These are phyloP conservation scores for Menura novaehollandiae DNA, from an alignment of 2,113 vertebrate species.

Conservation along the genomic window DNA sequence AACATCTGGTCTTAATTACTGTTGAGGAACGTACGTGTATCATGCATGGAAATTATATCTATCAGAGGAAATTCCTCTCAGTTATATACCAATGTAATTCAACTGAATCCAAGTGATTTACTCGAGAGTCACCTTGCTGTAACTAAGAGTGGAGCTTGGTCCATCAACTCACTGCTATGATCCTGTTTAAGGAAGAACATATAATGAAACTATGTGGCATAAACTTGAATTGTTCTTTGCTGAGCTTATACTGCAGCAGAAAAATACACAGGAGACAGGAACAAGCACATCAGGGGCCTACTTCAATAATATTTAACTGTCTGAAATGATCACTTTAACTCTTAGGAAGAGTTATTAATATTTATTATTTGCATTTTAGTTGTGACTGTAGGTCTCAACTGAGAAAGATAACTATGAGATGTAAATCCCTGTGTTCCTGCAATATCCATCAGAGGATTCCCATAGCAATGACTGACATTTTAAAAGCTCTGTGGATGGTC, in stretches of 20 bases:
- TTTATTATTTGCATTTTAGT: slow-evolving; percentile 37
- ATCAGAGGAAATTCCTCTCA: slow-evolving; percentile 47
- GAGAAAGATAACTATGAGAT: background rate
- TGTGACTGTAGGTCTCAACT: background rate
- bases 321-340: slow-evolving; percentile 29
- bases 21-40: background rate
- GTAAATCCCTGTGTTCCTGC: background rate
- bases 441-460: background rate
- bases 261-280: background rate
- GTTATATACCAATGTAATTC: background rate
- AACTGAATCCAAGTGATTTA: background rate
- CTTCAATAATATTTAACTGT: background rate
- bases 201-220: background rate
- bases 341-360: slow-evolving; percentile 21
- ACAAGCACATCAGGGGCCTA: background rate
- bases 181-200: background rate
- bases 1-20: slow-evolving; percentile 26
- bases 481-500: slow-evolving; percentile 1
- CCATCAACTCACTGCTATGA: background rate
- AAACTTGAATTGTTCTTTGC: background rate
- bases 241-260: background rate
- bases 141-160: background rate
- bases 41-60: slow-evolving; percentile 20
- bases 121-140: background rate
- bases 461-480: background rate